Evolutionary conservation across 2,888 invertebrate genomes (phyloP).

Genomic region (Leucania comma): DNA sequence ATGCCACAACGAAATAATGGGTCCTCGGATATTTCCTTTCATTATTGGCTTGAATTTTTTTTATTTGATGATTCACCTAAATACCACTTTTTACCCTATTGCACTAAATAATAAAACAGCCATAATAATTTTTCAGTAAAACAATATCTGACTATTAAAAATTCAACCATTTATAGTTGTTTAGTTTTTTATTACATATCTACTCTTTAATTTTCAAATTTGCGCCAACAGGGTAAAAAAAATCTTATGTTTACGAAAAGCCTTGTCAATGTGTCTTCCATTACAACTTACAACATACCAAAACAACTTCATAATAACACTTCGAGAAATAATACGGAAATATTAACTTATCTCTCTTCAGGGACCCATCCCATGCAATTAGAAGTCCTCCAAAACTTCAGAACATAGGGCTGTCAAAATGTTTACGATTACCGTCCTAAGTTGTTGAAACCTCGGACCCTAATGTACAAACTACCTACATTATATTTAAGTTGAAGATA

Average conservation of each 20-base stretch:
- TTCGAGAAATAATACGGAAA: constrained; percentile 37
- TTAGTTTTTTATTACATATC: too few relatives aligned
- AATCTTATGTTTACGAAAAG: not conserved
- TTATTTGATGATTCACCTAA: too few relatives aligned
- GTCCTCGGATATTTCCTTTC: too few relatives aligned
- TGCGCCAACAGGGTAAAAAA: not conserved
- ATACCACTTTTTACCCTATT: too few relatives aligned
- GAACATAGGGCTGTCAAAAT: constrained; percentile 64
- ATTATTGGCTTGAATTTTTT: too few relatives aligned
- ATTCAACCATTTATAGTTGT: too few relatives aligned
- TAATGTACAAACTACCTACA: constrained; percentile 72
- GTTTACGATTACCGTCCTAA: constrained; percentile 70
- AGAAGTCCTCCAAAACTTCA: constrained; percentile 58
- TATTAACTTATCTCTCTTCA: constrained; percentile 47
- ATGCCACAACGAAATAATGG: too few relatives aligned
- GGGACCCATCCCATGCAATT: constrained; percentile 54
- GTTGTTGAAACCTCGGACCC: constrained; percentile 66
- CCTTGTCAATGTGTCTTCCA: constrained; percentile 1
- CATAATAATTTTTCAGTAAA: too few relatives aligned
- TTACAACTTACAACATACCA: constrained; percentile 15
- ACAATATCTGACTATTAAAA: too few relatives aligned
- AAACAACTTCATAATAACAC: constrained; percentile 21
- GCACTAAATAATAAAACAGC: too few relatives aligned
- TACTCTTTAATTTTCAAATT: too few relatives aligned
- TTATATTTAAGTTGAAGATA: constrained; percentile 72